Evolutionary conservation across 2,888 invertebrate species (phyloP), one percentile per base, ranked within the genome.

Genomic region (Scaptomyza flava): DNA sequence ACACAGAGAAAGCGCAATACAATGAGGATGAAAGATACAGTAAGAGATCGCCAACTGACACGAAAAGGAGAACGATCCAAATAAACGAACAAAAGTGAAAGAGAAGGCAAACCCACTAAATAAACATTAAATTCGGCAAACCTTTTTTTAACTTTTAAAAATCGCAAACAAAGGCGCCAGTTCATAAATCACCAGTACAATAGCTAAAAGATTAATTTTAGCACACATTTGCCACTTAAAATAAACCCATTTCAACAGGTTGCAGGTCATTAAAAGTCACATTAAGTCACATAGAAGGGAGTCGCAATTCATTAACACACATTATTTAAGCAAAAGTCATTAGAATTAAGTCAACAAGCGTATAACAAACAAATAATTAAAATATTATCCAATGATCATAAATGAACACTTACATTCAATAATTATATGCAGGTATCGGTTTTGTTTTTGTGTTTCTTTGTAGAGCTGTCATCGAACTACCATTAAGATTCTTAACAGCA

Each of bases 331-430:
- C n/a, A 9, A 34, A 6, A 4, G n/a, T 34, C 20, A n/a, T 50
- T 20, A 34, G 34, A 34, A 34, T 20, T 20, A n/a, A n/a, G 34
- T 50, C 34, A n/a, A 34, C 20, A n/a, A 48, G 48, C 33, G 20
- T 33, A 33, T 12, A 6, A 3, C 3, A 34, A 50, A 50, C 9
- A 34, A 20, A 20, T 50, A 20, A n/a, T 50, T 50, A 34, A n/a
- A 7, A n/a, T n/a, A 34, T 50, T 20, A 20, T 50, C 20, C 20
- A 50, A 33, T 48, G 33, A 48, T 48, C 48, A 12, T 48, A 48
- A 33, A 20, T 50, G 20, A 12, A 34, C 9, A 50, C n/a, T 34
- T 20, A 20, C n/a, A n/a, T 20, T n/a, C 8, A n/a, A 50, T 41
- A 8, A n/a, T n/a, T n/a, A 17, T 31, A 8, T 23, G 23, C 4